These are phyloP conservation scores for Gadus chalcogrammus DNA, from an alignment of 2,113 vertebrate species.

Conservation along the genomic window DNA sequence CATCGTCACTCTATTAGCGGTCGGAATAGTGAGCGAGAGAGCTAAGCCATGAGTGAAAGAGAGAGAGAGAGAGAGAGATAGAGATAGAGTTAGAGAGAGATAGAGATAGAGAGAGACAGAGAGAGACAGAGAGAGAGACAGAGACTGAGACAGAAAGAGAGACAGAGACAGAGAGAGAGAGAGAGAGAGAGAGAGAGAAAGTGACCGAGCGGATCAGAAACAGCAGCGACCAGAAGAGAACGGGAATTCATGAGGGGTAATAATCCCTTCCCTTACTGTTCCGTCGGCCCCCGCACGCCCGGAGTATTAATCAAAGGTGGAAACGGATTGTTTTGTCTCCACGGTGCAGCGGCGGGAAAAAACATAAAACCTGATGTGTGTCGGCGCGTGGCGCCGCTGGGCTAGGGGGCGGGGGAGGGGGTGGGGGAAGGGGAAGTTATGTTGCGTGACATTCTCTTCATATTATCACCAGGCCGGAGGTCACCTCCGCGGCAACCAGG, in stretches of 20 bases:
- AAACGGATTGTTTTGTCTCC: constrained; percentile 58
- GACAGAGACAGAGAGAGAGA: background rate
- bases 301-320: constrained; percentile 52
- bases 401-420: too few relatives aligned
- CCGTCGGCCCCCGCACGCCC: constrained; percentile 25
- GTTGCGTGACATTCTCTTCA: constrained; percentile 71
- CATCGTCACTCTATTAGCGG: constrained; percentile 36
- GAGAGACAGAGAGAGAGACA: constrained; percentile 4
- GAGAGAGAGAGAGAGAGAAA: background rate
- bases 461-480: constrained; percentile 59
- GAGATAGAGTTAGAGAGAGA: background rate
- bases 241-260: constrained; percentile 27
- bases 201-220: background rate
- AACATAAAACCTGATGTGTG: constrained; percentile 62
- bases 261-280: constrained; percentile 22
- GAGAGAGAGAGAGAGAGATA: background rate
- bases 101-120: background rate
- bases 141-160: background rate
- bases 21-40: background rate
- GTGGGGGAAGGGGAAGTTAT: constrained; percentile 41
- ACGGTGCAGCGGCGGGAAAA: constrained; percentile 35
- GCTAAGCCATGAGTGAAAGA: too few relatives aligned
- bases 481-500: constrained; percentile 50
- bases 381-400: constrained; percentile 6
- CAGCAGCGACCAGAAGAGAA: background rate